Base-by-base conservation (phyloP, 2,797 vertebrate genomes). In the Macrochelys suwanniensis region DNA sequence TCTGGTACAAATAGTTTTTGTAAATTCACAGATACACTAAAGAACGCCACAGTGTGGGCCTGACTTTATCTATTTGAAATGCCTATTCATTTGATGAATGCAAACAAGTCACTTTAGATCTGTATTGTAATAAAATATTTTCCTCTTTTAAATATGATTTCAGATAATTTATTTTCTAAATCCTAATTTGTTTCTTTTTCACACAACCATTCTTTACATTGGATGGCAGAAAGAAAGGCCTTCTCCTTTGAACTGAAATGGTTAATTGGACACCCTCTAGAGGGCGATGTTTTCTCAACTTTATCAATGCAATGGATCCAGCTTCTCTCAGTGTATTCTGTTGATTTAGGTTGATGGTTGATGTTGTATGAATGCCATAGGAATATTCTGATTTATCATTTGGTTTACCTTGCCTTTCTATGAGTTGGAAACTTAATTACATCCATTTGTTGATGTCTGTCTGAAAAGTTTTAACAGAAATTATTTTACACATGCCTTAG, bases 241-340 rank as follows among this genome's bases (percentile, higher is more conserved):
- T 28, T 33, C 51, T 54, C 88, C 93, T 95, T 82, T 53, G 49
- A 76, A 45, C 37, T 17, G 28, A 68, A 79, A 56, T 85, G 57
- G 74, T 90, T 89, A 93, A 57, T 45, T 9, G 85, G 57, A 95
- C 33, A 13, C 7, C 97, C 98, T 97, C 95, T 97, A 98, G 98
- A 97, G 97, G 98, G 97, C 95, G 91, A 84, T 96, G 47, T 98
- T 95, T 97, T 97, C 97, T 96, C 95, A 98, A 95, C 90, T 97
- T 96, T 98, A 42, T 31, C 11, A 1, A 31, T 25, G 7, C 53
- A 88, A 50, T 42, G 51, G 37, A 17, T 45, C 28, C 33, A 37
- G 61, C 53, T 68, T 11, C 11, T 59, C 77, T 56, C 82, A 2
- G 4, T 5, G 7, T 10, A 9, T 23, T 42, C 17, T 11, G 45